These are phyloP conservation scores for Lates calcarifer DNA, from an alignment of 2,113 vertebrate species.

Conservation along the genomic window DNA sequence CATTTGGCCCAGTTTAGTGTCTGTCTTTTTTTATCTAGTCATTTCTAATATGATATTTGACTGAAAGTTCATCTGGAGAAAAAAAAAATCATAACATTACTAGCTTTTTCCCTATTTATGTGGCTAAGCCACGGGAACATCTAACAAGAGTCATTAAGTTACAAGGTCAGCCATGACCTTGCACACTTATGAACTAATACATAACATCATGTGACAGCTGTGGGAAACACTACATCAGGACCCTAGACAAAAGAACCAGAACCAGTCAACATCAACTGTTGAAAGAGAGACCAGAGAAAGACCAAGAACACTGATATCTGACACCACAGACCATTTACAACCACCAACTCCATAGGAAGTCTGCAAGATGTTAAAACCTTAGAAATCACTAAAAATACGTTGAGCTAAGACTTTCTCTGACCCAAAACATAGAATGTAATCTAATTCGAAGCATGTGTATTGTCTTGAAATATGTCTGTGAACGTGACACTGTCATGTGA, in stretches of 20 bases:
- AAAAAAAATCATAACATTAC: background rate
- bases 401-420: background rate
- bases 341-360: background rate
- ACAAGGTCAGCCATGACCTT: background rate
- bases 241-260: background rate
- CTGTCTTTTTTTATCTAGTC: background rate
- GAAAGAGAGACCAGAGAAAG: too few species aligned
- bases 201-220: background rate
- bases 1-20: background rate
- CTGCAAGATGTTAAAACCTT: background rate
- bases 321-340: background rate
- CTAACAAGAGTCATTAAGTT: too few species aligned
- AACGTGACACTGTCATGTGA: constrained; percentile 9
- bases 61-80: too few species aligned
- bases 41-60: background rate
- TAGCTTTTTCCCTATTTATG: background rate
- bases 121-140: background rate
- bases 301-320: background rate
- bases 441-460: background rate
- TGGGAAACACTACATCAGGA: background rate
- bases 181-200: background rate
- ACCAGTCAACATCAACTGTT: background rate
- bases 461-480: background rate
- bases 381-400: background rate
- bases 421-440: background rate